Percentiles rank a stretch among this genome's conserved stretches.
These are phyloP conservation scores for Harpalus rufipes DNA, from an alignment of 2,888 invertebrate genomes.

Conservation along the genomic window DNA sequence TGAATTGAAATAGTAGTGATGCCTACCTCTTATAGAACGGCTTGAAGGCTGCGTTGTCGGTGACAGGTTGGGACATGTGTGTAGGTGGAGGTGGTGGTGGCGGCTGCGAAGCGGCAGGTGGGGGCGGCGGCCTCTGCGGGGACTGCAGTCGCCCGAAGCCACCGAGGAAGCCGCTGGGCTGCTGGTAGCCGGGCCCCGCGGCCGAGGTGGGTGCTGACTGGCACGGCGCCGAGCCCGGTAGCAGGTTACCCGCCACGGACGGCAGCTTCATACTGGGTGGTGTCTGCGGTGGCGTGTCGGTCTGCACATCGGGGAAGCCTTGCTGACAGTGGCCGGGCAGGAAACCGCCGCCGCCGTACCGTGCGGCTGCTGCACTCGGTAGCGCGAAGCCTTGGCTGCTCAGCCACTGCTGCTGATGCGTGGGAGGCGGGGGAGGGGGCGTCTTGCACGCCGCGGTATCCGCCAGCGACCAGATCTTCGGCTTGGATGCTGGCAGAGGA, in stretches of 20 bases:
- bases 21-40: constrained; percentile 93
- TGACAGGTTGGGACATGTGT: constrained; percentile 75
- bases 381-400: constrained; percentile 79
- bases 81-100: constrained; percentile 77
- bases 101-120: constrained; percentile 75
- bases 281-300: constrained; percentile 95
- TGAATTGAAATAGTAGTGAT: constrained; percentile 65
- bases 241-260: constrained; percentile 86
- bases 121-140: constrained; percentile 75
- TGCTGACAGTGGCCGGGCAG: constrained; percentile 82
- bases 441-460: constrained; percentile 97
- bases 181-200: constrained; percentile 80
- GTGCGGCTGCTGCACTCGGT: constrained; percentile 76
- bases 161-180: constrained; percentile 76
- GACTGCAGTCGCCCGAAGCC: constrained; percentile 76
- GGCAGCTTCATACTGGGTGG: constrained; percentile 96
- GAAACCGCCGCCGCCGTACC: constrained; percentile 81
- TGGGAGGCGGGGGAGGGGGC: constrained; percentile 86
- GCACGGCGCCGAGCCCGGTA: constrained; percentile 79
- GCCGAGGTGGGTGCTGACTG: constrained; percentile 79
- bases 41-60: constrained; percentile 87
- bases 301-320: constrained; percentile 91
- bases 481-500: constrained; percentile 93
- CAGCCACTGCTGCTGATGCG: constrained; percentile 81
- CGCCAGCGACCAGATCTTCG: constrained; percentile 96